A percentile compares a stretch with the other conserved stretches of the same genome.
Evolutionary conservation across 2,888 invertebrate species (phyloP).

Genomic region (Phaonia tiefii): DNA sequence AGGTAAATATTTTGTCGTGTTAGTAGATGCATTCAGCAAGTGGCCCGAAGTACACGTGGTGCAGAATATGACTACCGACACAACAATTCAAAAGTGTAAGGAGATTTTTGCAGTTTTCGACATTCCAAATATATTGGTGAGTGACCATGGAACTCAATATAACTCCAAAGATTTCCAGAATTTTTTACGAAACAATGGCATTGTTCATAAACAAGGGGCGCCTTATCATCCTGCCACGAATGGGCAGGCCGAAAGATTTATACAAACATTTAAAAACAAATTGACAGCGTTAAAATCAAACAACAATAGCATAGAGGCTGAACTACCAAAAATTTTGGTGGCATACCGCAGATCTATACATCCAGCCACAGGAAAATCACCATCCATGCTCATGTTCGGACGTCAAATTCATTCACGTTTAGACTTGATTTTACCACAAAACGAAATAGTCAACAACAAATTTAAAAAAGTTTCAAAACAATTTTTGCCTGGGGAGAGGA

Average conservation of each 20-base stretch:
- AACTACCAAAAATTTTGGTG: constrained; percentile 43
- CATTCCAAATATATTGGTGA: not conserved
- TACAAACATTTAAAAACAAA: constrained; percentile 28
- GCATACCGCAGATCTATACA: constrained; percentile 37
- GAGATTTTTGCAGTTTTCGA: constrained; percentile 1
- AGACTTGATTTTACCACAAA: constrained; percentile 36
- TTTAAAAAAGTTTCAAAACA: too few species aligned
- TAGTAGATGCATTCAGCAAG: too few species aligned
- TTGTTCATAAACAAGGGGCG: not conserved
- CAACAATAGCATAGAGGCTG: not conserved
- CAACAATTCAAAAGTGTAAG: not conserved
- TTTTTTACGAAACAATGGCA: constrained; percentile 7
- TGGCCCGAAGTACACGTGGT: too few species aligned
- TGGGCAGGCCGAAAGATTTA: too few species aligned
- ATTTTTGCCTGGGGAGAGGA: constrained; percentile 37
- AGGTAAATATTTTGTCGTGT: too few species aligned
- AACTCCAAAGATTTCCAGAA: not conserved
- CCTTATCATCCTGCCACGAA: too few species aligned
- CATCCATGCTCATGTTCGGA: constrained; percentile 28
- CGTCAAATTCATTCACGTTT: constrained; percentile 23
- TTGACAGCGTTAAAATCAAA: constrained; percentile 12
- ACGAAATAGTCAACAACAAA: too few species aligned
- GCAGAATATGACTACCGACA: not conserved
- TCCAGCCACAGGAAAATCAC: constrained; percentile 31
- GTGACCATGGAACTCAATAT: too few species aligned